Evolutionary conservation across 1,140 invertebrate genomes (phyloP), one percentile per base, ranked within the genome.

Genomic region (Zaprionus nigranus): DNA sequence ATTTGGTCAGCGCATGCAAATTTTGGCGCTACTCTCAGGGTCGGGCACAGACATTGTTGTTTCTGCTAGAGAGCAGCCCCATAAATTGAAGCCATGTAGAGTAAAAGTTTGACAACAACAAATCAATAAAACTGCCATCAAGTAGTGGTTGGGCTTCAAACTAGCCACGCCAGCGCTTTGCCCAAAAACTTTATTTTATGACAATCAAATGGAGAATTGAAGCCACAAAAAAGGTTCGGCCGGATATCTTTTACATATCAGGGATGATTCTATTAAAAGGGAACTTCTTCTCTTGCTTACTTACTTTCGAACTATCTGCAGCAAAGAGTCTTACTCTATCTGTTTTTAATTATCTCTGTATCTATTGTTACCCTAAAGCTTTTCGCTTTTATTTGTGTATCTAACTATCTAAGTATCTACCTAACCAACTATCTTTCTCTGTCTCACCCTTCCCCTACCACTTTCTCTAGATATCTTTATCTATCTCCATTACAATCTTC

Each of bases 91-190:
- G 78, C 54, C 78, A 30, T 57, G 26, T 66, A 46, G 61, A 68
- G 70, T 69, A 67, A 78, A 87, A 84, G 60, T 88, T 87, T 59
- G 46, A 20, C 20, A 20, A 51, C 77, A 83, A 81, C 73, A 81
- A 90, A 87, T 87, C 81, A 88, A 87, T 90, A 84, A 90, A 87
- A 83, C 64, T 72, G 70, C 78, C 80, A 75, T 88, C 66, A 59
- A 81, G 40, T 20, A 80, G 80, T 71, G 69, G 59, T 68, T 72
- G 72, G 34, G 9, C 30, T 64, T 64, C 65, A 68, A 80, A 88
- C 84, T 83, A 86, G 73, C 78, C 38, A 17, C 65, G 77, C 54
- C 56, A 54, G 20, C 30, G 34, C 40, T 61, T 12, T 40, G 38
- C 30, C 15, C 51, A 40, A 60, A 72, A 81, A 79, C 61, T 15